Evolutionary conservation across 1,140 invertebrate genomes (phyloP).

Genomic region (Oncopeltus fasciatus): DNA sequence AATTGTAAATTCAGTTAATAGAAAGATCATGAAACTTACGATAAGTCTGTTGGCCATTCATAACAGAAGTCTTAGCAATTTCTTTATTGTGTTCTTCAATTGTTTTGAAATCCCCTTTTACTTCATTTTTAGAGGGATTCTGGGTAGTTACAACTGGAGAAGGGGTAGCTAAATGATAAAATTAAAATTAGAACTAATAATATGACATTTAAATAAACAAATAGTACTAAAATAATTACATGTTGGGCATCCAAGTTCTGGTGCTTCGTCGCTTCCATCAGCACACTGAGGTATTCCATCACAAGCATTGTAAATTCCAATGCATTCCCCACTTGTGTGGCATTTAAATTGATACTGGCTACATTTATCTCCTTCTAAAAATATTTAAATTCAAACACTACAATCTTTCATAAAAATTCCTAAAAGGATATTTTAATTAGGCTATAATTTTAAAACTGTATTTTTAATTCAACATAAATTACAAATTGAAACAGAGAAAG

Average conservation of each 20-base stretch:
- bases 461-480: neutral
- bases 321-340: conserved; percentile 70
- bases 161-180: neutral
- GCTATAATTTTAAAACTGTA: too few species aligned
- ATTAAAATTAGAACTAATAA: neutral
- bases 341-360: conserved; percentile 78
- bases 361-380: conserved; percentile 32
- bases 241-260: conserved; percentile 57
- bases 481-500: neutral
- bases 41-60: conserved; percentile 13
- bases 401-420: too few species aligned
- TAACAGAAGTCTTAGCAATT: too few species aligned
- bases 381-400: too few species aligned
- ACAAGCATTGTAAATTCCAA: conserved; percentile 89
- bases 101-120: neutral
- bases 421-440: too few species aligned
- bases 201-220: conserved; percentile 2
- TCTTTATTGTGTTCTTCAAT: neutral
- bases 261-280: conserved; percentile 79
- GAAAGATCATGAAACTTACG: neutral
- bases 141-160: neutral
- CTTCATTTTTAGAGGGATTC: neutral
- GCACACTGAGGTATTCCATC: conserved; percentile 87
- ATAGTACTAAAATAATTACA: conserved; percentile 5
- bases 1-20: neutral